Evolutionary conservation across 2,113 vertebrate genomes (phyloP).

Genomic region (Noctilio leporinus): DNA sequence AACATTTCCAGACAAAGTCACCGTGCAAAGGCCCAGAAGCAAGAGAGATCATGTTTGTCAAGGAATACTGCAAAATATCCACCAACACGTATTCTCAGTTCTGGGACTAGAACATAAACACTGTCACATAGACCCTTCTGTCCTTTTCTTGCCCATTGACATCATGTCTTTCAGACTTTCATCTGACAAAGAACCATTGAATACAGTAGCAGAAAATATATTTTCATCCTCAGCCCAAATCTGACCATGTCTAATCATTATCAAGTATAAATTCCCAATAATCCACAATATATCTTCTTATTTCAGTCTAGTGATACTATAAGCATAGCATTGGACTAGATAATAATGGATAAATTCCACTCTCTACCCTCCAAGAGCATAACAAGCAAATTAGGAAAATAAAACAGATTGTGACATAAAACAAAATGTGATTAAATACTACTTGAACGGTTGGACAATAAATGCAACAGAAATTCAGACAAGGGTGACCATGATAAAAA

Average conservation of each 20-base stretch:
- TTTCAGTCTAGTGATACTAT: background rate
- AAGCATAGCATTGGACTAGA: background rate
- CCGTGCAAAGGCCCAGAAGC: background rate
- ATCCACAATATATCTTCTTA: background rate
- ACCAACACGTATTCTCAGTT: background rate
- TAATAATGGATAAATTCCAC: background rate
- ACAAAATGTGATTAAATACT: background rate
- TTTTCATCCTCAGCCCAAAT: slow-evolving; percentile 8
- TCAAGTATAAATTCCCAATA: background rate
- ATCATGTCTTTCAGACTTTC: background rate
- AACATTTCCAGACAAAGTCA: background rate
- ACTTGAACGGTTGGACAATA: background rate
- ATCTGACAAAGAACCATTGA: background rate
- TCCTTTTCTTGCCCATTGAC: background rate
- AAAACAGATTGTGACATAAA: background rate
- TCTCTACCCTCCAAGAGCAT: background rate
- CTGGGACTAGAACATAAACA: background rate
- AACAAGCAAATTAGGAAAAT: background rate
- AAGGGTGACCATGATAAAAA: background rate
- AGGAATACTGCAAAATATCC: slow-evolving; percentile 12
- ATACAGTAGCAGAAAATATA: background rate
- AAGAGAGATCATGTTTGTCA: background rate
- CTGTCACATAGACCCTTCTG: background rate
- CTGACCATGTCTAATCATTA: background rate
- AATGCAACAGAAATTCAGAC: slow-evolving; percentile 18